Percentiles rank a stretch among this genome's conserved stretches.
phyloP scores from a whole-genome alignment of 2,797 vertebrate genomes.

The Propithecus perrieri region DNA sequence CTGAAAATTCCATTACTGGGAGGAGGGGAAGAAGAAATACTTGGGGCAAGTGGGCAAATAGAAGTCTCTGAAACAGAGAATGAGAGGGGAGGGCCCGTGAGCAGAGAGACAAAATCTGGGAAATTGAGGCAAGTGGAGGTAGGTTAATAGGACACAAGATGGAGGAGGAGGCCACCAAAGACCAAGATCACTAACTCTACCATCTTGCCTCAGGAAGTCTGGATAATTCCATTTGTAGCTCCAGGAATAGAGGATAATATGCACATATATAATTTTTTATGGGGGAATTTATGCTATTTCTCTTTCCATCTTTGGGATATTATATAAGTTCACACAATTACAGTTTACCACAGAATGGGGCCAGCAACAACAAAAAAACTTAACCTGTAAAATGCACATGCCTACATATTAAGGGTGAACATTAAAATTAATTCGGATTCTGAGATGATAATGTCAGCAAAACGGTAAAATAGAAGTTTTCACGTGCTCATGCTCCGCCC shows the following conservation, averaged over 20 bases:
- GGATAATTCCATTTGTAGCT: not conserved
- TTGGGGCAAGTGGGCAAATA: not conserved
- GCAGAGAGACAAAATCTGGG: not conserved
- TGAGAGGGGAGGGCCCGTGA: not conserved
- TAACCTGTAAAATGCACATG: not conserved
- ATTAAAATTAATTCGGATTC: not conserved
- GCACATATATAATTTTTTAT: not conserved
- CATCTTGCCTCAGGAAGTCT: not conserved
- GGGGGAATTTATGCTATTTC: not conserved
- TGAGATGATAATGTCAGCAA: not conserved
- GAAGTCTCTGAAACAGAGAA: not conserved
- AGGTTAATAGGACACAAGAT: not conserved
- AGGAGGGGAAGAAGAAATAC: not conserved
- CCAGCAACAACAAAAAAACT: not conserved
- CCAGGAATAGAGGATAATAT: not conserved
- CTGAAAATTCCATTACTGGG: not conserved
- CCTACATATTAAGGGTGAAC: not conserved
- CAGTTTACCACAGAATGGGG: not conserved
- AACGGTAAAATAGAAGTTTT: not conserved
- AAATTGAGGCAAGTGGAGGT: not conserved
- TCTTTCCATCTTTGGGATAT: not conserved
- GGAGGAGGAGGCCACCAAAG: not conserved
- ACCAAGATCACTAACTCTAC: not conserved
- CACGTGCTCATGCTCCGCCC: not conserved
- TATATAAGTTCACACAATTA: not conserved